Evolutionary conservation across 2,888 invertebrate species (phyloP).

Genomic region (Drosophila phalerata): DNA sequence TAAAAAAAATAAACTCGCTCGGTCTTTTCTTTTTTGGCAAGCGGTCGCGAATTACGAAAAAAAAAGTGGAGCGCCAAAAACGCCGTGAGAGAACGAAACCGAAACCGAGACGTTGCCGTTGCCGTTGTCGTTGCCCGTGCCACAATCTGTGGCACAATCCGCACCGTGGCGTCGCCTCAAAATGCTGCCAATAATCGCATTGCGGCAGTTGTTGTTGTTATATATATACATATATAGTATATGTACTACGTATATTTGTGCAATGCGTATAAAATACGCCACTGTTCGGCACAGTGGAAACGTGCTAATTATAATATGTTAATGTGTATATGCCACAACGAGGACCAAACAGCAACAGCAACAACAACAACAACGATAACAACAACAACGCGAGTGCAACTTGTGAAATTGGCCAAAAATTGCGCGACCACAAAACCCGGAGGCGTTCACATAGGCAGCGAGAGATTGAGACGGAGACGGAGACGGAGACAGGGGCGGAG

Average conservation of each 20-base stretch:
- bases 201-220: conserved; percentile 49
- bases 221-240: no score
- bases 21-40: conserved; percentile 55
- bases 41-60: conserved; percentile 61
- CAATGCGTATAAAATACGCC: conserved; percentile 64
- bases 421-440: conserved; percentile 45
- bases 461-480: not conserved
- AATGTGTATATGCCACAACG: conserved; percentile 44
- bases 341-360: conserved; percentile 2
- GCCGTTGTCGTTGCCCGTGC: not conserved
- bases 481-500: not conserved
- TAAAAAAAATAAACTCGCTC: conserved; percentile 20
- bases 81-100: conserved; percentile 36
- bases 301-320: conserved; percentile 73
- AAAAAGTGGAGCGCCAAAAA: conserved; percentile 61
- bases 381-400: conserved; percentile 48
- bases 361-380: conserved; percentile 6
- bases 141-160: conserved; percentile 1
- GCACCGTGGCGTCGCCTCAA: conserved; percentile 35
- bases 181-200: conserved; percentile 61
- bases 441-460: conserved; percentile 41
- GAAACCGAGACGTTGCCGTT: conserved; percentile 6
- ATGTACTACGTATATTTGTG: conserved; percentile 33
- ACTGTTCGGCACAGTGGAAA: conserved; percentile 52
- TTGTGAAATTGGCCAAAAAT: conserved; percentile 72